These are phyloP conservation scores for Rhynchomys soricoides DNA, from an alignment of 2,113 vertebrate genomes.

Conservation along the genomic window DNA sequence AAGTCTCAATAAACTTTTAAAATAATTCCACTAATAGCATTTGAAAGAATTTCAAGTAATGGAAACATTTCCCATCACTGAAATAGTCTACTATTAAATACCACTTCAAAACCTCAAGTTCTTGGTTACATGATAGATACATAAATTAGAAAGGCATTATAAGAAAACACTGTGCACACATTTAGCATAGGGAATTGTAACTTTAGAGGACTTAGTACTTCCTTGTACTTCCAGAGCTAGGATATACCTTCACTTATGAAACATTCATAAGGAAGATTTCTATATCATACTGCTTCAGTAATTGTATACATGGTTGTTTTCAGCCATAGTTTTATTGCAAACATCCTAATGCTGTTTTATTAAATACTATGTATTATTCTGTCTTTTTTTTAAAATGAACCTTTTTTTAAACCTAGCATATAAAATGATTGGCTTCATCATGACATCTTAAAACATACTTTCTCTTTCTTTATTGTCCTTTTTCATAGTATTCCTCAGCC, in stretches of 20 bases:
- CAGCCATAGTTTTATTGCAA: neutral
- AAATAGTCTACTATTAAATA: conserved; percentile 84
- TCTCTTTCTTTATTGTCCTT: neutral
- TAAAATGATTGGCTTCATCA: neutral
- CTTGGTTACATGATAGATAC: conserved; percentile 84
- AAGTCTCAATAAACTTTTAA: conserved; percentile 54
- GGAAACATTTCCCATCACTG: conserved; percentile 77
- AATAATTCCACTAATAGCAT: conserved; percentile 77
- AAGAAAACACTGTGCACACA: conserved; percentile 44
- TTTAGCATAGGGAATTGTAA: conserved; percentile 59
- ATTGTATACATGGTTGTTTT: neutral
- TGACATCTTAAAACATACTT: neutral
- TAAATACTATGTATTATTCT: neutral
- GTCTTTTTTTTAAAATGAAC: neutral
- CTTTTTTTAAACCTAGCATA: neutral
- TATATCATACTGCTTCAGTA: neutral
- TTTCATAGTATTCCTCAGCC: neutral
- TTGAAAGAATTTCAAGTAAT: conserved; percentile 79
- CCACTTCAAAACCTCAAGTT: conserved; percentile 79
- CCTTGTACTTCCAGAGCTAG: conserved; percentile 49
- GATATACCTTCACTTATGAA: conserved; percentile 33
- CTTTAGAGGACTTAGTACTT: conserved; percentile 64
- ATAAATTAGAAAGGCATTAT: conserved; percentile 75
- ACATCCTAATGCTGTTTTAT: neutral
- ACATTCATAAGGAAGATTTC: accelerated